Conservation (phyloP, 2,797 vertebrate species). For the Melanotaenia trifasciata region DNA sequence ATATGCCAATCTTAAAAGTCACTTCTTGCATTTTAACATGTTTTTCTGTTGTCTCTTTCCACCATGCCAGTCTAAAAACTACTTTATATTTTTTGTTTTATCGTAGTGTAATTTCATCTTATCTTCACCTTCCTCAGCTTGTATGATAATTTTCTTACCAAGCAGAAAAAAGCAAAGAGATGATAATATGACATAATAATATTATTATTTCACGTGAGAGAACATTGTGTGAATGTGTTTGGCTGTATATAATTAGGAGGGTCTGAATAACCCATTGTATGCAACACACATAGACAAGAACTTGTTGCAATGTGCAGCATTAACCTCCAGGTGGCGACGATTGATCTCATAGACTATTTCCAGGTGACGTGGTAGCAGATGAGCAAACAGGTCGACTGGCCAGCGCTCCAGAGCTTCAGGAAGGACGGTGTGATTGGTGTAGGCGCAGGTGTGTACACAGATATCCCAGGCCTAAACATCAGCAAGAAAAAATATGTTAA, state of each 20-base stretch:
- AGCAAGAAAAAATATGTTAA: neutral
- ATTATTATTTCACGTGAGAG: neutral
- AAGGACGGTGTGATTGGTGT: conserved; percentile 97
- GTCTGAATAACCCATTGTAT: neutral
- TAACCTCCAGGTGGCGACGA: conserved; percentile 92
- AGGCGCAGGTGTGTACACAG: conserved; percentile 91
- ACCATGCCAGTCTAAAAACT: conserved; percentile 3
- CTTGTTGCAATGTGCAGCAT: conserved; percentile 58
- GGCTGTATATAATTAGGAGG: neutral
- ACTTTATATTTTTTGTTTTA: neutral
- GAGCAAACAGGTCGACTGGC: conserved; percentile 93
- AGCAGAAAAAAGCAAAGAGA: neutral
- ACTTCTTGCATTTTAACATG: conserved; percentile 23
- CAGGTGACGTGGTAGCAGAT: conserved; percentile 93
- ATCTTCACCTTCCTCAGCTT: neutral
- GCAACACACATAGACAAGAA: neutral
- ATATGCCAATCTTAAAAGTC: conserved; percentile 13
- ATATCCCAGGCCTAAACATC: conserved; percentile 92
- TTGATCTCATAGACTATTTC: conserved; percentile 97
- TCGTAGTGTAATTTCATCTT: neutral
- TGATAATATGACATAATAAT: neutral
- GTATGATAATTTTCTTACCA: neutral
- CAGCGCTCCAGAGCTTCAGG: conserved; percentile 97
- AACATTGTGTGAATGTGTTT: neutral
- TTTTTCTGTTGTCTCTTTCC: conserved; percentile 6